phyloP scores from a whole-genome alignment of 1,140 invertebrate species.

The Lucilia cuprina region DNA sequence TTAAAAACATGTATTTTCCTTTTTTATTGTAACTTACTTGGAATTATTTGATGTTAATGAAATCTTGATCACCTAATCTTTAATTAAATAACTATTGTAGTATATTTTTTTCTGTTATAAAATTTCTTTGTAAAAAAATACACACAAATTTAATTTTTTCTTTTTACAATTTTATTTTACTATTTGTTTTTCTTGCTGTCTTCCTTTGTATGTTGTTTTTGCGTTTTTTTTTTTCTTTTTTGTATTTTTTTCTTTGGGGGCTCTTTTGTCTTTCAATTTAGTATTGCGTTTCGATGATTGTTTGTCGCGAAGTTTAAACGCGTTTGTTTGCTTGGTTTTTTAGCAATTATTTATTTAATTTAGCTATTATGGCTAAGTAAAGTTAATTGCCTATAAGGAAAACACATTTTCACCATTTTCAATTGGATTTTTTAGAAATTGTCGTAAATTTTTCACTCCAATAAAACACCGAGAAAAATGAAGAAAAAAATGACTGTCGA shows the following conservation, averaged over 20 bases:
- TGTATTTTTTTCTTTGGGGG: neutral
- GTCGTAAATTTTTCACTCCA: neutral
- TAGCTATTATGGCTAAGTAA: neutral
- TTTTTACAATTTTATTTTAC: neutral
- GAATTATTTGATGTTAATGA: neutral
- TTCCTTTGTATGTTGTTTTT: neutral
- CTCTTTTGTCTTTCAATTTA: conserved; percentile 8
- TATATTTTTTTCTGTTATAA: neutral
- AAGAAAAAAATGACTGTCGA: neutral
- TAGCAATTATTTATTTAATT: neutral
- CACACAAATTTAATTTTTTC: neutral
- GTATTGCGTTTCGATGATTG: neutral
- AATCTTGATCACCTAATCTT: neutral
- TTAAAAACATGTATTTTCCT: neutral
- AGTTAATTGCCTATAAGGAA: neutral
- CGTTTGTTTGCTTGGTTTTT: neutral
- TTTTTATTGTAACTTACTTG: neutral
- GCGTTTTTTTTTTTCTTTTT: neutral
- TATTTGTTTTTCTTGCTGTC: neutral
- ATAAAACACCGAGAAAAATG: neutral
- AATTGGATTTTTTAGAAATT: neutral
- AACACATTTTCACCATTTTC: neutral
- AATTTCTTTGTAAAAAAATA: neutral
- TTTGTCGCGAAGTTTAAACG: neutral
- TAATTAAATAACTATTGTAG: neutral